phyloP scores from a whole-genome alignment of 2,113 vertebrate species.

The Gymnocephalus cernua region DNA sequence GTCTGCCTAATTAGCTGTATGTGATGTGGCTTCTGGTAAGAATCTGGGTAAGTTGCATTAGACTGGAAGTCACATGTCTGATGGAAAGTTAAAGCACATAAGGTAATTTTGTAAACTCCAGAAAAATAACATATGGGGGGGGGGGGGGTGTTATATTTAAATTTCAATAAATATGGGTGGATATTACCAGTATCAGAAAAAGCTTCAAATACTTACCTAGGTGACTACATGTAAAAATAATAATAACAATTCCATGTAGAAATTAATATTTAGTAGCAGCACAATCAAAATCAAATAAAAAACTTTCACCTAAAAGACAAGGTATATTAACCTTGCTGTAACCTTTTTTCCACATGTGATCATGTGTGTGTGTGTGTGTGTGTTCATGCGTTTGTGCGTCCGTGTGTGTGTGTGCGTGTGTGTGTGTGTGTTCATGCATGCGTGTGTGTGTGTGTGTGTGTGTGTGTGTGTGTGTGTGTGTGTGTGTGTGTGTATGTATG shows the following conservation, averaged over 20 bases:
- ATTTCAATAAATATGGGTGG: neutral
- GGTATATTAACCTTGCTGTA: neutral
- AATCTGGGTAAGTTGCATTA: slow-evolving; percentile 76
- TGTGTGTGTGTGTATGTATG: neutral
- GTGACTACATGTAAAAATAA: neutral
- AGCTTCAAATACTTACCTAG: neutral
- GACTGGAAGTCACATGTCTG: slow-evolving; percentile 85
- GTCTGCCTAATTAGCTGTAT: slow-evolving; percentile 74
- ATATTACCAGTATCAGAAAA: neutral
- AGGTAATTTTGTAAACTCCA: slow-evolving; percentile 70
- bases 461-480: neutral
- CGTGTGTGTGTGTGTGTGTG: neutral
- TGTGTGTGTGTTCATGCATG: neutral
- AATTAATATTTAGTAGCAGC: neutral
- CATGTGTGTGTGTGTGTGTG: too few species aligned
- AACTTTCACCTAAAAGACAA: slow-evolving; percentile 1
- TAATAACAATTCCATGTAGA: neutral
- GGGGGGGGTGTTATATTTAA: neutral
- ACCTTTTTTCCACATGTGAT: neutral
- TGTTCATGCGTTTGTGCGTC: too few species aligned
- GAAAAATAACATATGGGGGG: slow-evolving; percentile 53
- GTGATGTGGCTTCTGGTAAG: slow-evolving; percentile 84
- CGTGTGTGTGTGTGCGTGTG: too few species aligned
- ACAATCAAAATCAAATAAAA: neutral
- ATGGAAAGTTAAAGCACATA: slow-evolving; percentile 75